Conservation (phyloP, 2,888 invertebrate genomes). For the Erynnis tages region DNA sequence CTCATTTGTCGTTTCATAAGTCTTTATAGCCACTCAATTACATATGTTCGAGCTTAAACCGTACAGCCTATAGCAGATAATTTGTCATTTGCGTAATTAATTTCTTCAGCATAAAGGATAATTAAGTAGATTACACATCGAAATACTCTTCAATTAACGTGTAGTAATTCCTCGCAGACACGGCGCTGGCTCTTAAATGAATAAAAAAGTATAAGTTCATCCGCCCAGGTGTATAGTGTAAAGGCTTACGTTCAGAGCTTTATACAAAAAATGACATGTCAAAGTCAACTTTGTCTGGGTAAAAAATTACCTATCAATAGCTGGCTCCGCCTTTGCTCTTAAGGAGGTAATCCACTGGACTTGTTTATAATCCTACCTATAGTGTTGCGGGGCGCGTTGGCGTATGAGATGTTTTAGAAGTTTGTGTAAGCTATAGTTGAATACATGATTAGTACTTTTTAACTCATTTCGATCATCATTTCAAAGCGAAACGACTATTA, state of each 20-base stretch:
- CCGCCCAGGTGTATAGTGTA: conserved; percentile 13
- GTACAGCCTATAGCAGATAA: background rate
- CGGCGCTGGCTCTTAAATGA: background rate
- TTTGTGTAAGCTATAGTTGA: too few relatives aligned
- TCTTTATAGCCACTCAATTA: too few relatives aligned
- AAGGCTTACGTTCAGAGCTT: conserved; percentile 4
- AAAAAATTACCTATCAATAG: conserved; percentile 18
- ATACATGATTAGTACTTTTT: too few relatives aligned
- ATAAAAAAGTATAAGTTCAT: conserved; percentile 7
- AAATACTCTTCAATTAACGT: conserved; percentile 9
- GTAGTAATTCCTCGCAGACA: conserved; percentile 3
- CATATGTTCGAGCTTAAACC: too few relatives aligned
- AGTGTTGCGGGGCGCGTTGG: too few relatives aligned
- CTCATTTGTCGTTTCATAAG: too few relatives aligned
- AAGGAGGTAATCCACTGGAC: background rate
- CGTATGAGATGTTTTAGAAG: too few relatives aligned
- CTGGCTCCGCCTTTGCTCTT: background rate
- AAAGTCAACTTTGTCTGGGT: conserved; percentile 11
- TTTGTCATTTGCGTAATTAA: background rate
- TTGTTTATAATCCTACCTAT: too few relatives aligned
- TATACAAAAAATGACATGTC: conserved; percentile 18
- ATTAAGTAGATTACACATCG: conserved; percentile 2
- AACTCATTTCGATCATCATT: too few relatives aligned
- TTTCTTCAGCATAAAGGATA: background rate
- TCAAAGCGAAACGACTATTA: too few relatives aligned